phyloP scores from a whole-genome alignment of 2,113 vertebrate genomes.

The Strigops habroptila region DNA sequence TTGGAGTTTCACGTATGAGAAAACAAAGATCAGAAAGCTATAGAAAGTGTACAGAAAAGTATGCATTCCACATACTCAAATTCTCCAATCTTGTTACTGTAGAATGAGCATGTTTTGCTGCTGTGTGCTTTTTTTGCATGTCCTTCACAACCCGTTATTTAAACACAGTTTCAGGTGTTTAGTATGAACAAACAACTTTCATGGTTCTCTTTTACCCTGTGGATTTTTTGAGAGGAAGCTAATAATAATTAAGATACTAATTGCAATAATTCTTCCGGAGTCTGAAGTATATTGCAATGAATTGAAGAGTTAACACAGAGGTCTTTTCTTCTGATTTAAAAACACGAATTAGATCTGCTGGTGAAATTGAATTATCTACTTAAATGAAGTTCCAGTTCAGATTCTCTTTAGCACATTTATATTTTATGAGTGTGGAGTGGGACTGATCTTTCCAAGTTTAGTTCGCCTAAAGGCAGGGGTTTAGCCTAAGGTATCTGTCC shows the following conservation, averaged over 20 bases:
- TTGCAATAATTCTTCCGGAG: background rate
- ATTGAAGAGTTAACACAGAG: background rate
- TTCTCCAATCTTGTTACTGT: background rate
- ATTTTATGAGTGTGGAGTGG: background rate
- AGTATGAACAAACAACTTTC: background rate
- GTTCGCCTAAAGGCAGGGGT: background rate
- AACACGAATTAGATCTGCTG: background rate
- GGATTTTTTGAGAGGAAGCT: background rate
- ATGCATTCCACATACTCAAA: background rate
- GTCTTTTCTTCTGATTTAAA: background rate
- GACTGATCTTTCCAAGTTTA: background rate
- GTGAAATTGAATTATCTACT: slow-evolving; percentile 13
- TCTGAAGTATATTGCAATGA: background rate
- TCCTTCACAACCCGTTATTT: background rate
- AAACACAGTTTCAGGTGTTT: background rate
- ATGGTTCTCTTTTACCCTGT: background rate
- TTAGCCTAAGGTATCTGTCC: background rate
- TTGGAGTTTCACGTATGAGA: background rate
- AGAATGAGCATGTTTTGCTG: background rate
- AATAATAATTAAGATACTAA: background rate
- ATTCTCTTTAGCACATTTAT: background rate
- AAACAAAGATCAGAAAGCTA: background rate
- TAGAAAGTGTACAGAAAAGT: background rate
- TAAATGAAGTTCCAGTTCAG: background rate
- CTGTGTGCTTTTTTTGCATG: background rate